Base-by-base conservation (phyloP, 2,888 invertebrate species). In the Odontomyia ornata region DNA sequence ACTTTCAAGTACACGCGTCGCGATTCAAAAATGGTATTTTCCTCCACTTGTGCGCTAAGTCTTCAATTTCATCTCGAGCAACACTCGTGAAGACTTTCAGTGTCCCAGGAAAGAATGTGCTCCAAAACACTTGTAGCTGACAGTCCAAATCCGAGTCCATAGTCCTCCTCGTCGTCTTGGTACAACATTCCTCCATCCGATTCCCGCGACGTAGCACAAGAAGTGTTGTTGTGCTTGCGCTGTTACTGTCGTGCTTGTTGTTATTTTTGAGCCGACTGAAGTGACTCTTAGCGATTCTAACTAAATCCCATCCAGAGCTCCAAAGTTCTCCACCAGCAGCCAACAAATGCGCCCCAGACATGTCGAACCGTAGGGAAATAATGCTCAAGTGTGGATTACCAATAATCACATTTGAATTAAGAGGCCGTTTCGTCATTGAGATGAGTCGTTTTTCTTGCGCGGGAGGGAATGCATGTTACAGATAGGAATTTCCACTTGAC, bases 391-490 rank as follows among this genome's bases (percentile, higher is more conserved):
- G 60, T 73, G 73, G 73, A 73, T 73, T 73, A 73, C 73, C 73
- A 73, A 73, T 73, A 73, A 73, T 73, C 73, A 73, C 73, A 73
- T 73, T 73, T 73, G 73, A 73, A 57, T 73, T 73, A 73, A 73
- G 73, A 73, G 69, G 73, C 73, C 60, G 73, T 73, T 73, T 73
- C 73, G 73, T 57, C 60, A 73, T 73, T 73, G 73, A 73, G 73
- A 73, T 73, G 73, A 73, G 23, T 60, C 73, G 36, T 73, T 25
- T 62, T 27, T 43, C 18, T 36, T 36, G 36, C 36, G 36, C 3
- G 36, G 36, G 36, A 36, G 69, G 30, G 73, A 57, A 73, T 60
- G 73, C 73, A 60, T 73, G 73, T 73, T 69, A 47, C 46, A 73
- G 73, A 73, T 60, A 73, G 73, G 57, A 73, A 73, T 73, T 73